phyloP scores from a whole-genome alignment of 92 coral and sea anemone species.

The Phenganax stokvisi region DNA sequence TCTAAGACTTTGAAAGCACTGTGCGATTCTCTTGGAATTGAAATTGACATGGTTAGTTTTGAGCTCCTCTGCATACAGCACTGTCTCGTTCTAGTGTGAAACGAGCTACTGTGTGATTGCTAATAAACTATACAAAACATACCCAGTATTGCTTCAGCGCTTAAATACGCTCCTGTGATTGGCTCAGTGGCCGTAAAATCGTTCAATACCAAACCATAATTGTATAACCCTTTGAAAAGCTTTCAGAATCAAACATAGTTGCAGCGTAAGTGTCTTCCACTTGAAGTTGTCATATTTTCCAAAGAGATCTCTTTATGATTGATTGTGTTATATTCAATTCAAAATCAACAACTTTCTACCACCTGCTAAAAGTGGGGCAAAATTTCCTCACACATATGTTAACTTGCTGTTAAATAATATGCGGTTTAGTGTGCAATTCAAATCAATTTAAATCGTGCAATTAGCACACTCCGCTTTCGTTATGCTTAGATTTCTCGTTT shows the following conservation, averaged over 20 bases:
- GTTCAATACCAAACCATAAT: conserved; percentile 28
- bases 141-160: conserved; percentile 20
- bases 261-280: background rate
- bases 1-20: background rate
- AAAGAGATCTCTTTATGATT: conserved; percentile 26
- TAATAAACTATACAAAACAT: conserved; percentile 33
- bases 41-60: background rate
- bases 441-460: conserved; percentile 18
- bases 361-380: conserved; percentile 3
- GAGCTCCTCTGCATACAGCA: background rate
- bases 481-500: background rate
- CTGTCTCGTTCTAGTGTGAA: background rate
- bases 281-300: conserved; percentile 30
- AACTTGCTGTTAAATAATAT: background rate
- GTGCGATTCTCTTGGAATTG: conserved; percentile 22
- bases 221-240: conserved; percentile 23
- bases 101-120: conserved; percentile 30
- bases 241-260: conserved; percentile 11
- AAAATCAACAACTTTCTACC: background rate
- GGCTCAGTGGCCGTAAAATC: conserved; percentile 14
- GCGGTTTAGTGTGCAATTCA: background rate
- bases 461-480: conserved; percentile 27
- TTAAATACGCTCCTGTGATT: conserved; percentile 17
- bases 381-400: background rate
- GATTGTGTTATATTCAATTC: conserved; percentile 10